Base-by-base conservation (phyloP, 2,888 invertebrate genomes). In the Cheilosia variabilis region DNA sequence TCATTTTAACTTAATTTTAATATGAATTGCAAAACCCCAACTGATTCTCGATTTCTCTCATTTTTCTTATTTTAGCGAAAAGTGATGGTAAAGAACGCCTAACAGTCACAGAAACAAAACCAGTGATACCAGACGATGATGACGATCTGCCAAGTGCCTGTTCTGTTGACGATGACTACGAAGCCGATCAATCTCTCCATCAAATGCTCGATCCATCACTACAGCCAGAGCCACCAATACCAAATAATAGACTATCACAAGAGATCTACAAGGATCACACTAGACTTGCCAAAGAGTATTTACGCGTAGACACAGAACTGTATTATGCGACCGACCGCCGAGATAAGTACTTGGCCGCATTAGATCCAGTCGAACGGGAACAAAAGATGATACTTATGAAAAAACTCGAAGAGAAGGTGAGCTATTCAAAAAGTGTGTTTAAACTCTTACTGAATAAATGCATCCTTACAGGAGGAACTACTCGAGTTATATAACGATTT, bases 211-310 rank as follows among this genome's bases (percentile, higher is more conserved):
- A 97, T 91, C 95, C 96, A 0, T 96, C 97, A 90, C 93, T 97
- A 75, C 94, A 96, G 89, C 98, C 98, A 2, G 95, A 96, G 88
- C 95, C 96, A 47, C 98, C 98, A 17, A 96, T 97, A 93, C 94
- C 95, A 88, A 94, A 93, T 89, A 95, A 95, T 90, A 94, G 95
- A 19, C 95, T 96, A 91, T 98, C 98, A 68, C 94, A 96, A 91
- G 94, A 95, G 88, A 96, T 98, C 89, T 98, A 96, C 91, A 95
- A 97, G 88, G 96, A 98, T 89, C 98, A 98, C 91, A 96, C 96
- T 90, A 94, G 96, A 92, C 93, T 98, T 88, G 97, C 97, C 76
- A 95, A 97, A 92, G 97, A 98, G 92, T 98, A 97, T 93, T 94
- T 98, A 77, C 96, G 96, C 92, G 96, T 97, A 88, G 97, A 97